Percentiles rank a stretch among this genome's conserved stretches.
Conservation (phyloP, 2,888 invertebrate genomes). For the Ophion obscuratus region DNA sequence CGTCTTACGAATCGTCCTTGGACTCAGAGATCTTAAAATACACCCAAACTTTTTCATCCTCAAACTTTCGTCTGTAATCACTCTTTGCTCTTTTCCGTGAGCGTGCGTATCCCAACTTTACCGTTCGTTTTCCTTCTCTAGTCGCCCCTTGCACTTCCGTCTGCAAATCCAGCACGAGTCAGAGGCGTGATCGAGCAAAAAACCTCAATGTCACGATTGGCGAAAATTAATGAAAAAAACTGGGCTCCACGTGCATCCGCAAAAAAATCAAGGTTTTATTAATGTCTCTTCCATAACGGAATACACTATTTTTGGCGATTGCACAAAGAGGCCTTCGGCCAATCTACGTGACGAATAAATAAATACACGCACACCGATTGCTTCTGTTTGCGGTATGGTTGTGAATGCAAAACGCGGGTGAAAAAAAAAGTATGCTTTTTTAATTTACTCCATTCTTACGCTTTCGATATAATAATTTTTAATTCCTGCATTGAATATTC, state of each 20-base stretch:
- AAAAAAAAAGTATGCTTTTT: not conserved
- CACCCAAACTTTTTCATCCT: constrained; percentile 52
- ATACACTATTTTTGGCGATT: constrained; percentile 13
- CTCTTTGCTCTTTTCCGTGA: constrained; percentile 14
- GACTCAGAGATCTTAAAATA: constrained; percentile 33
- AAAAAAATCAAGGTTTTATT: not conserved
- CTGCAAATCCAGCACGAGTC: constrained; percentile 17
- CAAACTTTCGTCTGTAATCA: constrained; percentile 18
- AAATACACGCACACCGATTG: not conserved
- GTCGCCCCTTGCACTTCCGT: constrained; percentile 31
- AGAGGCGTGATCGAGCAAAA: constrained; percentile 16
- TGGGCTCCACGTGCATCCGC: not conserved
- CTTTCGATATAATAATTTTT: not conserved
- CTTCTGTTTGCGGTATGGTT: not conserved
- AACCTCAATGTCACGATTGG: not conserved
- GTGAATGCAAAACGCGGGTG: too few species aligned
- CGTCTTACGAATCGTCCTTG: constrained; percentile 49
- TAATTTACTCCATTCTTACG: not conserved
- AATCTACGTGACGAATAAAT: not conserved
- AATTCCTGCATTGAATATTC: too few species aligned
- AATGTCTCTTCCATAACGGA: not conserved
- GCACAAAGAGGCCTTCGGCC: constrained; percentile 19
- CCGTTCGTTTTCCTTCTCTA: constrained; percentile 11
- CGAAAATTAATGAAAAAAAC: not conserved
- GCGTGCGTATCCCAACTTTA: not conserved